Percentiles rank a stretch among this genome's conserved stretches.
Evolutionary conservation across 2,888 invertebrate species (phyloP).

Genomic region (Lutraria lutraria): DNA sequence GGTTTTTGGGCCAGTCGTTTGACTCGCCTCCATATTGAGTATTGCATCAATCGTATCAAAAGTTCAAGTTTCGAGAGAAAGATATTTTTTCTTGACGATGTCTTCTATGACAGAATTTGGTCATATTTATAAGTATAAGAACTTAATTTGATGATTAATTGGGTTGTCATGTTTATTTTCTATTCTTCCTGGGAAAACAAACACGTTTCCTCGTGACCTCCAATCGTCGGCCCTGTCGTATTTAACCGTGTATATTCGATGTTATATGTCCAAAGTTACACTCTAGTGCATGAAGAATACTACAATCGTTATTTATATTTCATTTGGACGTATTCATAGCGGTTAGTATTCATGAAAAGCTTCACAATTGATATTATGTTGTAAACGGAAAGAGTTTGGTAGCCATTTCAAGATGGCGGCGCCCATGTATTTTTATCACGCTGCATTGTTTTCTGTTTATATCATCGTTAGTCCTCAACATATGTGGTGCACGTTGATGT

Average conservation of each 20-base stretch:
- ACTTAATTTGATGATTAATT: neutral
- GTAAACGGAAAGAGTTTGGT: constrained; percentile 65
- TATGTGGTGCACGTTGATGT: neutral
- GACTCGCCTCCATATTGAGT: constrained; percentile 68
- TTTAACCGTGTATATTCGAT: neutral
- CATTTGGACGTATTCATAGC: neutral
- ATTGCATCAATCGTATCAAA: constrained; percentile 63
- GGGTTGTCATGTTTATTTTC: constrained; percentile 37
- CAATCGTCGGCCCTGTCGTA: neutral
- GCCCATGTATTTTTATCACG: constrained; percentile 54
- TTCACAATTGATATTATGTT: neutral
- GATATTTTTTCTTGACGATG: neutral
- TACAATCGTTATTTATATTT: neutral
- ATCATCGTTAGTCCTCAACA: neutral
- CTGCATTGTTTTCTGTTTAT: neutral
- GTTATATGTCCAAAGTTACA: neutral
- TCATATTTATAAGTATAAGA: neutral
- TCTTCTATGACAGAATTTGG: neutral
- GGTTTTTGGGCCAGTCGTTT: constrained; percentile 14
- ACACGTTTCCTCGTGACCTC: constrained; percentile 48
- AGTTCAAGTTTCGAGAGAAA: neutral
- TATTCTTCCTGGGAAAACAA: constrained; percentile 17
- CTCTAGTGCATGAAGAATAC: neutral
- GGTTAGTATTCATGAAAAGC: neutral
- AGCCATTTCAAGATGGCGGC: constrained; percentile 73